A percentile compares a stretch with the other conserved stretches of the same genome.
phyloP scores from a whole-genome alignment of 1,140 invertebrate species.

The Lysiphlebus fabarum region DNA sequence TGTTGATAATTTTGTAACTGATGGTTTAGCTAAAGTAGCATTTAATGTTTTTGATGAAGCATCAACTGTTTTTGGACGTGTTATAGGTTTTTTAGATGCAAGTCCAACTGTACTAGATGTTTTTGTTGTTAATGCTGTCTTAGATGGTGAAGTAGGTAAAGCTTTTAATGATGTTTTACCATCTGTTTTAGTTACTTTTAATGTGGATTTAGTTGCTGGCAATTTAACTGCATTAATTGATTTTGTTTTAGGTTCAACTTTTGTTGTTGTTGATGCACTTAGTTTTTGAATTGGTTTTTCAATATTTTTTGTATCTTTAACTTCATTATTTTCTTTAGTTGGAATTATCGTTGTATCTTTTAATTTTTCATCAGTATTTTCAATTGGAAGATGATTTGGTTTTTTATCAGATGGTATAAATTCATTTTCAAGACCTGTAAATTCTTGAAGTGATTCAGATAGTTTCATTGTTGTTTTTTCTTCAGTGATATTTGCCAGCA shows the following conservation, averaged over 20 bases:
- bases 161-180: conserved; percentile 35
- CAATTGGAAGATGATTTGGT: neutral
- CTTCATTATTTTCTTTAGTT: neutral
- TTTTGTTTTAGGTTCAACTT: conserved; percentile 42
- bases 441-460: conserved; percentile 41
- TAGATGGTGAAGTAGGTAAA: conserved; percentile 13
- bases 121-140: conserved; percentile 23
- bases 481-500: neutral
- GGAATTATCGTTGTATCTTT: conserved; percentile 26
- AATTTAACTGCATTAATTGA: conserved; percentile 38
- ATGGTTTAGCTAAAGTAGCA: conserved; percentile 14
- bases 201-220: conserved; percentile 27
- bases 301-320: conserved; percentile 27
- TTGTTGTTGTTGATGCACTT: conserved; percentile 32
- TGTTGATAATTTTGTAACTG: conserved; percentile 23
- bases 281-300: conserved; percentile 34
- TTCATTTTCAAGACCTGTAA: conserved; percentile 38
- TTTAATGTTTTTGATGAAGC: neutral
- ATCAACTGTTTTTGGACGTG: neutral
- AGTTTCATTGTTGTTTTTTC: conserved; percentile 29
- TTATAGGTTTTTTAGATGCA: conserved; percentile 9
- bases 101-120: conserved; percentile 25
- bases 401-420: conserved; percentile 23
- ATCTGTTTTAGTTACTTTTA: conserved; percentile 28
- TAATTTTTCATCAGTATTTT: conserved; percentile 16